Conservation (phyloP, 2,113 vertebrate species). For the Mesocricetus auratus region DNA sequence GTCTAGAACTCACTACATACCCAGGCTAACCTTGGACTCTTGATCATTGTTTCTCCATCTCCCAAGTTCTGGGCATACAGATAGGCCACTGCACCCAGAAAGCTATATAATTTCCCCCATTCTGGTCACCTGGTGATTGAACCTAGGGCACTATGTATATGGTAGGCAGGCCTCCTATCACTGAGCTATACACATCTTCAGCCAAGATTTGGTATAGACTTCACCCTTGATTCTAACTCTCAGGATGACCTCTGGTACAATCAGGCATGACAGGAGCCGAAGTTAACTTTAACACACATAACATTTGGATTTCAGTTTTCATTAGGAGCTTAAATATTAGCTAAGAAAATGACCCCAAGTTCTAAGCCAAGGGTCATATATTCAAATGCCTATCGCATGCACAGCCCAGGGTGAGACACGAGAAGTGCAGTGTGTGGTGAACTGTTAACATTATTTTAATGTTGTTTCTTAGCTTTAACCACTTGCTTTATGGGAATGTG, state of each 20-base stretch:
- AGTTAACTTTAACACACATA: background rate
- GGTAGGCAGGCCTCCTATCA: background rate
- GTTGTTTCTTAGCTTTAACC: conserved; percentile 2
- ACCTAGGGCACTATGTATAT: background rate
- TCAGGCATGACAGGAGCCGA: background rate
- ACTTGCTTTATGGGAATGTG: background rate
- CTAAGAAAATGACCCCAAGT: conserved; percentile 41
- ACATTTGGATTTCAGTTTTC: conserved; percentile 26
- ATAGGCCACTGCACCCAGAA: background rate
- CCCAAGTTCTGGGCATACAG: background rate
- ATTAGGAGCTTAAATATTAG: background rate
- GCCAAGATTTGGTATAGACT: background rate
- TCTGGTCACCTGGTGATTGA: background rate
- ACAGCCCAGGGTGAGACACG: background rate
- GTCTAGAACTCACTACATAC: background rate
- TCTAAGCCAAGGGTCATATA: background rate
- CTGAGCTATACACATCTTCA: background rate
- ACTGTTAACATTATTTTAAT: conserved; percentile 32
- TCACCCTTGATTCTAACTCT: conserved; percentile 26
- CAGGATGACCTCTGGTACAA: conserved; percentile 30
- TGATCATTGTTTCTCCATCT: background rate
- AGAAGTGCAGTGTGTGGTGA: background rate
- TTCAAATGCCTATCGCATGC: conserved; percentile 9
- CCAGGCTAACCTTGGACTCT: background rate
- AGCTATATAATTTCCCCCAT: background rate